These are phyloP conservation scores for Heliconius hewitsoni DNA, from an alignment of 1,140 invertebrate genomes.

Conservation along the genomic window DNA sequence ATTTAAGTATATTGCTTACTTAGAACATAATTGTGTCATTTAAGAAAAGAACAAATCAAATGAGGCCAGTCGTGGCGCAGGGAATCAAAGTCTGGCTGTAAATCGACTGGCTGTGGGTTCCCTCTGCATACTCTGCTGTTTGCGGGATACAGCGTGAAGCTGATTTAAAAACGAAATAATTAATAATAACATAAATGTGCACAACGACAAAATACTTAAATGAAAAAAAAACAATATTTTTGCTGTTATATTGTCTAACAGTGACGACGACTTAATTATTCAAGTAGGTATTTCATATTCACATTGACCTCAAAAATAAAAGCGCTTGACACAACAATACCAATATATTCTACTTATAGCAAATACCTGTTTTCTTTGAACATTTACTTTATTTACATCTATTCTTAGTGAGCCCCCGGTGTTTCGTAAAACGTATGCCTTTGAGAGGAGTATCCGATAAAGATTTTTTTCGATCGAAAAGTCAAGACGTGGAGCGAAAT, in stretches of 20 bases:
- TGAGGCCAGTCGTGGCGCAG: too few relatives aligned
- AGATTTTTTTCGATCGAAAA: conserved; percentile 5
- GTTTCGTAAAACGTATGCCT: not conserved
- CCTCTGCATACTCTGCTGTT: too few relatives aligned
- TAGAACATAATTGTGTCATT: not conserved
- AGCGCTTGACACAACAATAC: not conserved
- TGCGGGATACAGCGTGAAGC: too few relatives aligned
- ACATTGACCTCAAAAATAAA: conserved; percentile 12
- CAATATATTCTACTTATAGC: not conserved
- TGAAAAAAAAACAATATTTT: too few relatives aligned
- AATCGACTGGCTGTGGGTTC: too few relatives aligned
- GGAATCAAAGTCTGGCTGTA: too few relatives aligned
- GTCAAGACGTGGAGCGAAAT: not conserved
- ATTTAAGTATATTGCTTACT: not conserved
- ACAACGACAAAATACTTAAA: too few relatives aligned
- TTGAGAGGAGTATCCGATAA: not conserved
- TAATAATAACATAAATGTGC: not conserved
- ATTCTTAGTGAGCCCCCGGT: not conserved
- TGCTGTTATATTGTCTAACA: too few relatives aligned
- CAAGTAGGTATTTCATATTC: not conserved
- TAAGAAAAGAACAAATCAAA: too few relatives aligned
- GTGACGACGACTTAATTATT: not conserved
- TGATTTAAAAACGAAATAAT: not conserved
- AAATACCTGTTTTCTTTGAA: conserved; percentile 8
- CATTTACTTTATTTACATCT: not conserved